Evolutionary conservation across 1,140 invertebrate species (phyloP), one percentile per base, ranked within the genome.

Genomic region (Anastrepha obliqua): DNA sequence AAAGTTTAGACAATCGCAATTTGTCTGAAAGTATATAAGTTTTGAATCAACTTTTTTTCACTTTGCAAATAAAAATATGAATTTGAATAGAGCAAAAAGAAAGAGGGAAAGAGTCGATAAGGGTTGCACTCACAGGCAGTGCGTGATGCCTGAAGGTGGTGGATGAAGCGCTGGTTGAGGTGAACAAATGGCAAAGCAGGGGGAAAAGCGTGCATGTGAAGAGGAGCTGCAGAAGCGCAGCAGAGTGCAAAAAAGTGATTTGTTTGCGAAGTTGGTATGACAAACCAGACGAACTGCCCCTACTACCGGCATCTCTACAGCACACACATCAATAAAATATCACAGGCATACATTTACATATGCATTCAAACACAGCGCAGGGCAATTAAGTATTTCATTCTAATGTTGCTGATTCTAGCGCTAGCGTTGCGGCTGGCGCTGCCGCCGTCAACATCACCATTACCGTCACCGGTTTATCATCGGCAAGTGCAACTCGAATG

Each of bases 331-430:
- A 29, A 39, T 62, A 67, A 0, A 44, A 15, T 9, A 8, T 1
- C 44, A 44, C 44, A 3, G 13, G 42, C 20, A 39, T 29, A 5
- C 42, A 47, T 11, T 1, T 29, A 3, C 9, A 81, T 15, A 81
- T 81, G 15, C 47, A 81, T 15, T 13, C 4, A 51, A 55, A 55
- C 11, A 9, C 20, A 81, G 44, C 44, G 74, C 15, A 58, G 74
- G n/a, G 74, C 74, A 81, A 81, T 81, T 81, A 81, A 42, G 17
- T 81, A 55, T 42, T 7, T 29, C 74, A 55, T 55, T 81, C 51
- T 81, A n/a, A 55, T 81, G 20, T 20, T n/a, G 17, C 8, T 20
- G 74, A 17, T 17, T 20, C 74, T 29, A 9, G 15, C n/a, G 44
- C 74, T 55, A 0, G 29, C 44, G 42, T 8, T 20, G 74, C n/a